These are phyloP conservation scores for Morone saxatilis DNA, from an alignment of 2,113 vertebrate genomes.

Conservation along the genomic window DNA sequence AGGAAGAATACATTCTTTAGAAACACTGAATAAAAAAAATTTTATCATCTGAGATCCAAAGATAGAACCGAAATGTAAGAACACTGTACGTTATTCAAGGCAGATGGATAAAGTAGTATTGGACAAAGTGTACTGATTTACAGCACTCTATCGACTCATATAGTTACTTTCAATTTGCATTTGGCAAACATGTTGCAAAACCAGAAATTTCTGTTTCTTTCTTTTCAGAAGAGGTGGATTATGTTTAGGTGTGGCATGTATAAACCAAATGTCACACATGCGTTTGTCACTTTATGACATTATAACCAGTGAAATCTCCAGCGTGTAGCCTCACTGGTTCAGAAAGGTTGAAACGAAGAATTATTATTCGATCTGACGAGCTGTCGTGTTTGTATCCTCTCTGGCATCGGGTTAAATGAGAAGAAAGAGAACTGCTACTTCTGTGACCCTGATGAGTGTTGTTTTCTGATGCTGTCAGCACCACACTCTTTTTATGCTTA, in stretches of 20 bases:
- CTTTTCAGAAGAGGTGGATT: slow-evolving; percentile 51
- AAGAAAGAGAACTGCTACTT: slow-evolving; percentile 59
- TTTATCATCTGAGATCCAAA: not conserved
- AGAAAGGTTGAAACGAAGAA: slow-evolving; percentile 51
- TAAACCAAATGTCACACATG: slow-evolving; percentile 29
- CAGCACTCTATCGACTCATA: not conserved
- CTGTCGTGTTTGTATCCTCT: slow-evolving; percentile 51
- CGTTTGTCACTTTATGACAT: slow-evolving; percentile 44
- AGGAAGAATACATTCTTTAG: not conserved
- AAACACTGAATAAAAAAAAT: not conserved
- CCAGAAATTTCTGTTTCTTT: slow-evolving; percentile 71
- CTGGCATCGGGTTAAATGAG: slow-evolving; percentile 54
- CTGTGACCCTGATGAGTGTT: slow-evolving; percentile 58
- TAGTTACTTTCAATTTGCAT: slow-evolving; percentile 2
- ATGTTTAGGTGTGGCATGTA: slow-evolving; percentile 41
- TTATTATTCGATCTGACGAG: slow-evolving; percentile 53
- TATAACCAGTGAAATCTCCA: slow-evolving; percentile 26
- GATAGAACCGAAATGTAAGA: not conserved
- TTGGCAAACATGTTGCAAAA: slow-evolving; percentile 66
- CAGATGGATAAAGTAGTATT: not conserved
- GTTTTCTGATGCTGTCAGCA: slow-evolving; percentile 67
- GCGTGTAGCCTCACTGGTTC: slow-evolving; percentile 26
- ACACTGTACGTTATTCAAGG: not conserved
- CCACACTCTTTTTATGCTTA: slow-evolving; percentile 45
- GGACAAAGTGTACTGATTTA: not conserved